Evolutionary conservation across 1,140 invertebrate genomes (phyloP).

Genomic region (Temnothorax nylanderi): DNA sequence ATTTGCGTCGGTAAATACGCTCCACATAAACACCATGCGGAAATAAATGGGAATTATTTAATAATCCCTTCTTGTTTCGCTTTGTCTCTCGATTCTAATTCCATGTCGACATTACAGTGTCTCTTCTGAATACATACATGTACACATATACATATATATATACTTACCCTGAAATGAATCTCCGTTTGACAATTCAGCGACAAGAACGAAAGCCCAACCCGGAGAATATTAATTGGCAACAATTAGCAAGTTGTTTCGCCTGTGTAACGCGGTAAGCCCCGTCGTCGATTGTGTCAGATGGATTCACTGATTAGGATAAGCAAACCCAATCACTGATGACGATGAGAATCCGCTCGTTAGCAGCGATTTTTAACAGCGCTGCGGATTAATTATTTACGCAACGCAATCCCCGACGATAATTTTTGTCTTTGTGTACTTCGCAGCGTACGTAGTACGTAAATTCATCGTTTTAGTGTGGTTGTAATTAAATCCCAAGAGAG

Average conservation of each 20-base stretch:
- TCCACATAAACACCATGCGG: not conserved
- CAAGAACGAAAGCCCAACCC: not conserved
- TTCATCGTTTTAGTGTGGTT: not conserved
- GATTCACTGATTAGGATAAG: constrained; percentile 38
- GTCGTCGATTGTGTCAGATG: constrained; percentile 27
- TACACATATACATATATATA: too few species aligned
- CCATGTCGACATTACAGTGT: not conserved
- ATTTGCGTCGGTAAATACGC: not conserved
- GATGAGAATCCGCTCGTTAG: constrained; percentile 15
- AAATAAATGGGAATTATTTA: constrained; percentile 17
- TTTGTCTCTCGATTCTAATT: not conserved
- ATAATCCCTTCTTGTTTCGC: not conserved
- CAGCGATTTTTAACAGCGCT: not conserved
- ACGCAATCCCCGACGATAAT: constrained; percentile 20
- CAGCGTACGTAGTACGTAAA: not conserved
- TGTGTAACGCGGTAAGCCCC: constrained; percentile 8
- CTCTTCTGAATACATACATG: not conserved
- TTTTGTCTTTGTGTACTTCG: not conserved
- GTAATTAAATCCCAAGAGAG: not conserved
- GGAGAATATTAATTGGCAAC: constrained; percentile 50
- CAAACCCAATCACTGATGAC: constrained; percentile 16
- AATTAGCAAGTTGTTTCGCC: constrained; percentile 36
- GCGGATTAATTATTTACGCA: constrained; percentile 44
- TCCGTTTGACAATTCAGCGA: constrained; percentile 1
- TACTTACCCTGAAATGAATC: not conserved